Evolutionary conservation across 2,797 vertebrate species (phyloP).

Genomic region (Amblyopsis hoosieri): DNA sequence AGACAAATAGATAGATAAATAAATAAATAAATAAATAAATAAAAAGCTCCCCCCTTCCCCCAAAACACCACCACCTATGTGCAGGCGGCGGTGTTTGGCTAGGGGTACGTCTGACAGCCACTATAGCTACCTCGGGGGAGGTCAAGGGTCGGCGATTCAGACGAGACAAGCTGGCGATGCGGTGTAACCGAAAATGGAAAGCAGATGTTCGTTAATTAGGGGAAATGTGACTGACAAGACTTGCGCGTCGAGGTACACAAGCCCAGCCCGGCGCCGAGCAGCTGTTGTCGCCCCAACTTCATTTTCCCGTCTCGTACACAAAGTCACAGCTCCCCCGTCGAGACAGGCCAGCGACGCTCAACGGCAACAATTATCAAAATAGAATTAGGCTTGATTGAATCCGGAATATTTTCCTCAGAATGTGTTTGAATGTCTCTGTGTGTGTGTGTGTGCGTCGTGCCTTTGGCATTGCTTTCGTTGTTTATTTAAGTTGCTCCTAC

Average conservation of each 20-base stretch:
- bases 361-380: slow-evolving; percentile 88
- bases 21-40: no score
- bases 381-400: slow-evolving; percentile 88
- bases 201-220: slow-evolving; percentile 99
- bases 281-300: slow-evolving; percentile 89
- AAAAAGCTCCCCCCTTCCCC: slow-evolving; percentile 21
- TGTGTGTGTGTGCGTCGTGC: slow-evolving; percentile 17
- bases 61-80: slow-evolving; percentile 56
- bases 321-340: slow-evolving; percentile 90
- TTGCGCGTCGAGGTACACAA: slow-evolving; percentile 89
- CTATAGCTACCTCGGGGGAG: slow-evolving; percentile 84
- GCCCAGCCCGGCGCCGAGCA: slow-evolving; percentile 89
- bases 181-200: slow-evolving; percentile 95
- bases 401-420: slow-evolving; percentile 60
- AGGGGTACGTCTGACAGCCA: slow-evolving; percentile 80
- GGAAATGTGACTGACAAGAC: slow-evolving; percentile 99
- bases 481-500: slow-evolving; percentile 11
- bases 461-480: slow-evolving; percentile 8
- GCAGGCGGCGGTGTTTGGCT: slow-evolving; percentile 50
- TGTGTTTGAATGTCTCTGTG: slow-evolving; percentile 26
- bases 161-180: slow-evolving; percentile 93
- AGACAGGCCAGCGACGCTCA: slow-evolving; percentile 62
- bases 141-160: slow-evolving; percentile 95
- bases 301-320: slow-evolving; percentile 92
- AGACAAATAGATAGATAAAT: no score